Percentiles rank a stretch among this genome's conserved stretches.
Conservation (phyloP, 2,888 invertebrate species). For the Notocelia uddmanniana region DNA sequence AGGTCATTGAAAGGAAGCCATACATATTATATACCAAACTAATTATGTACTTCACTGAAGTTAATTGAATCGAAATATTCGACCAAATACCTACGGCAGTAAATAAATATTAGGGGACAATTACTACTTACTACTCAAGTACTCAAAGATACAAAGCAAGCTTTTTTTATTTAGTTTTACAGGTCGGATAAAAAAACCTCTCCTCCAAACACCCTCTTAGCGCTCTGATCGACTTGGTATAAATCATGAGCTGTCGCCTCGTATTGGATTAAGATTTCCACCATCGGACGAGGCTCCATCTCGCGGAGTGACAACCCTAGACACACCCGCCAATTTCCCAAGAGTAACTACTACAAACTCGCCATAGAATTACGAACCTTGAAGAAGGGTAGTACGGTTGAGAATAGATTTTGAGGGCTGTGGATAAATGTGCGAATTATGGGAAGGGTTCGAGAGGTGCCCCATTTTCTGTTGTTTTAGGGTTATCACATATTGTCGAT, state of each 20-base stretch:
- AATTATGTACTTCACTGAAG: too few relatives aligned
- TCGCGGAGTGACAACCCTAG: constrained; percentile 49
- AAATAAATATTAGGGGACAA: too few relatives aligned
- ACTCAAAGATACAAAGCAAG: too few relatives aligned
- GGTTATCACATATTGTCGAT: constrained; percentile 24
- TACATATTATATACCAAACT: too few relatives aligned
- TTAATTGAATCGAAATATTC: too few relatives aligned
- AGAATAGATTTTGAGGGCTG: neutral
- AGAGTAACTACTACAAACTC: constrained; percentile 36
- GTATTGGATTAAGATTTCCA: constrained; percentile 83
- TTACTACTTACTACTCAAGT: too few relatives aligned
- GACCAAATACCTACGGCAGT: too few relatives aligned
- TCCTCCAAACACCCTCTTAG: constrained; percentile 58
- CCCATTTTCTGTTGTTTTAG: constrained; percentile 36
- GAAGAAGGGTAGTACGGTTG: neutral
- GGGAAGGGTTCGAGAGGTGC: constrained; percentile 33
- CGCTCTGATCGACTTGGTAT: constrained; percentile 68
- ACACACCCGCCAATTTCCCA: constrained; percentile 47
- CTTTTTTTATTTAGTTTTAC: neutral
- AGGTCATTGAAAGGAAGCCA: too few relatives aligned
- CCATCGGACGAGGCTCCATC: constrained; percentile 54
- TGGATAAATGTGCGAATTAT: constrained; percentile 29
- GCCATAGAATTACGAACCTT: neutral
- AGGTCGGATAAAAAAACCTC: neutral
- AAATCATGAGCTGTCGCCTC: constrained; percentile 80